Evolutionary conservation across 2,113 vertebrate species (phyloP), one percentile per base, ranked within the genome.

Genomic region (Sclerurus mexicanus): DNA sequence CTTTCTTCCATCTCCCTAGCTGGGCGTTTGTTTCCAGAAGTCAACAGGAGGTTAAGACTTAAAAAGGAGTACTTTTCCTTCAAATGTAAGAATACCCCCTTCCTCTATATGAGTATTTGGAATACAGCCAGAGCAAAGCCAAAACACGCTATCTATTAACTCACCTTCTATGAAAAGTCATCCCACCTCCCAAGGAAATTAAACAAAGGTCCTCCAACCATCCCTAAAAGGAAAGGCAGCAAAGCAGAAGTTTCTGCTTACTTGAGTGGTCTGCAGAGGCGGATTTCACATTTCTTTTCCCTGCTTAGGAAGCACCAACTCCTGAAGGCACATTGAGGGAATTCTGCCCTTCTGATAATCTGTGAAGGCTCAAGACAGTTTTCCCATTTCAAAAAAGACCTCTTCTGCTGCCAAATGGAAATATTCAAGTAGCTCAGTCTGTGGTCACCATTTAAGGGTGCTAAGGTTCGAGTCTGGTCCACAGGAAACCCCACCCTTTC

Each of bases 1-100:
- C 68, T 93, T 97, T 80, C 75, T 95, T 96, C 88, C 88, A 56
- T 46, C 71, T 92, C 76, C 44, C 18, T 56, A n/a, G 23, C 5
- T 3, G 46, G 75, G 56, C 0, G 35, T 72, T 83, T 72, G 66
- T 55, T 95, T 93, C 63, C 87, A 93, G 72, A 68, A 87, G 72
- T 73, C 67, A 93, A 79, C 50, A 85, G 46, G 39, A 87, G 66
- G 20, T 8, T 46, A 18, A 69, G 44, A 56, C 23, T 52, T 84
- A 44, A 76, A 76, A 93, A 72, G 50, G 52, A 94, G 27, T 12
- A 67, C 17, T 93, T 81, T 84, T 56, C 64, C 56, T 80, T 49
- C 77, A 52, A 47, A 67, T n/a, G 55, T 59, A 71, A 63, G 33
- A 62, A 35, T 27, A 33, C 2, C 7, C 6, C 31, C 27, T n/a